These are phyloP conservation scores for Thaumetopoea pityocampa DNA, from an alignment of 1,140 invertebrate genomes.

Conservation along the genomic window DNA sequence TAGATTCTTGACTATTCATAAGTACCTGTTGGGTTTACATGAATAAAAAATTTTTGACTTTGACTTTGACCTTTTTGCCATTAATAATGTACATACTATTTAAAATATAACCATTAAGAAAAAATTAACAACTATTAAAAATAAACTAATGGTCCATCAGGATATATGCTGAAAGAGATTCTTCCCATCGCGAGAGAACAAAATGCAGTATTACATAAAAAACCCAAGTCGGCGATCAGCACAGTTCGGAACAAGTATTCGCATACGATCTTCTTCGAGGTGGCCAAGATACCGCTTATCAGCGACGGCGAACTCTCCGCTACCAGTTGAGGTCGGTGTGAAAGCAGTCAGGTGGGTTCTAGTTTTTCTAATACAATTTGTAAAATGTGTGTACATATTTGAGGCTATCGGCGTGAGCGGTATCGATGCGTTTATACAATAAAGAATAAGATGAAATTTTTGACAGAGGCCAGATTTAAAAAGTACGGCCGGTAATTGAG, in stretches of 20 bases:
- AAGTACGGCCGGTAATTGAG: no score
- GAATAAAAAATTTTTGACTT: no score
- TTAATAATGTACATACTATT: no score
- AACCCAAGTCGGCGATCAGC: slow-evolving; percentile 84
- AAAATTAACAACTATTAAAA: no score
- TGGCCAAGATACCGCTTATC: slow-evolving; percentile 83
- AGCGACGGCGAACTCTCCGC: slow-evolving; percentile 51
- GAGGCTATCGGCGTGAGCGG: slow-evolving; percentile 12
- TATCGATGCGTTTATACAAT: no score
- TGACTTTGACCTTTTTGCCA: no score
- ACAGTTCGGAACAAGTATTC: slow-evolving; percentile 96
- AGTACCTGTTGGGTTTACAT: no score
- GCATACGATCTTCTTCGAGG: slow-evolving; percentile 94
- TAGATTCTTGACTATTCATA: no score
- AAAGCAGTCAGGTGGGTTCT: slow-evolving; percentile 45
- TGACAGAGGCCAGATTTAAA: no score
- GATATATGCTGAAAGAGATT: slow-evolving; percentile 87
- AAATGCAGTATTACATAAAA: slow-evolving; percentile 86
- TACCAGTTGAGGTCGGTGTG: slow-evolving; percentile 37
- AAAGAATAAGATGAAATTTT: no score
- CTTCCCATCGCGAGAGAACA: slow-evolving; percentile 82
- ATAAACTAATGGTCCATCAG: slow-evolving; percentile 40
- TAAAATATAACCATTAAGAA: no score
- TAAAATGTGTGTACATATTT: slow-evolving; percentile 17
- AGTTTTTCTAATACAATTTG: slow-evolving; percentile 30